Evolutionary conservation across 2,888 invertebrate species (phyloP).

Genomic region (Penaeus monodon): DNA sequence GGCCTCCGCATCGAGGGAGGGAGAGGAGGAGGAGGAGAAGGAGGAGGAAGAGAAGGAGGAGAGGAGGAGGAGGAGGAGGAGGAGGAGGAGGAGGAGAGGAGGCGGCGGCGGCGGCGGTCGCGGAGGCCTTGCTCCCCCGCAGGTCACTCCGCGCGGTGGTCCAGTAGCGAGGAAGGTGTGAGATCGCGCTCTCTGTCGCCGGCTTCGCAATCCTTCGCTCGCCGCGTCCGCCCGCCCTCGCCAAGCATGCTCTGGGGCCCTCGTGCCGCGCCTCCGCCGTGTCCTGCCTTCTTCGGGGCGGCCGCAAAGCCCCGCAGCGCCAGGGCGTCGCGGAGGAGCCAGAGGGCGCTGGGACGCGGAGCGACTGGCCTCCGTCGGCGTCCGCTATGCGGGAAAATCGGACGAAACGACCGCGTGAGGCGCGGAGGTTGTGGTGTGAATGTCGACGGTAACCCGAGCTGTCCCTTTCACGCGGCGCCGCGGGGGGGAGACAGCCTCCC

Average conservation of each 20-base stretch:
- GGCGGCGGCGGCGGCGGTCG: not conserved
- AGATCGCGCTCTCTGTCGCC: not conserved
- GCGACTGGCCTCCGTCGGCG: too few species aligned
- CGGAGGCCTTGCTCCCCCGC: not conserved
- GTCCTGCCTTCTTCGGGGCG: not conserved
- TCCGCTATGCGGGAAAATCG: not conserved
- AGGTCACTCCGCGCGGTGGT: not conserved
- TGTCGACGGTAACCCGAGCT: conserved; percentile 47
- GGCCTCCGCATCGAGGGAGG: too few species aligned
- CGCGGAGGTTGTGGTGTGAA: conserved; percentile 36
- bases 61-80: not conserved
- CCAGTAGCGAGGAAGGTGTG: conserved; percentile 1
- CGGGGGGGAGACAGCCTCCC: conserved; percentile 32
- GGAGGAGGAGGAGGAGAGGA: not conserved
- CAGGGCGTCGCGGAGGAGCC: not conserved
- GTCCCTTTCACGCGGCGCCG: conserved; percentile 33
- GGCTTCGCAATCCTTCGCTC: not conserved
- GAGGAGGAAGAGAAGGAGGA: not conserved
- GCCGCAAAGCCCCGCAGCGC: not conserved
- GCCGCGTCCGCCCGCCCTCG: not conserved
- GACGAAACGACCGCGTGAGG: conserved; percentile 3
- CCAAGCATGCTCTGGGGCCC: not conserved
- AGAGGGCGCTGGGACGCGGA: too few species aligned
- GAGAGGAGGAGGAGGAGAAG: not conserved
- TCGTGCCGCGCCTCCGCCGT: not conserved